Percentiles rank a stretch among this genome's conserved stretches.
Evolutionary conservation across 1,140 invertebrate genomes (phyloP).

Genomic region (Calliopsis andreniformis): DNA sequence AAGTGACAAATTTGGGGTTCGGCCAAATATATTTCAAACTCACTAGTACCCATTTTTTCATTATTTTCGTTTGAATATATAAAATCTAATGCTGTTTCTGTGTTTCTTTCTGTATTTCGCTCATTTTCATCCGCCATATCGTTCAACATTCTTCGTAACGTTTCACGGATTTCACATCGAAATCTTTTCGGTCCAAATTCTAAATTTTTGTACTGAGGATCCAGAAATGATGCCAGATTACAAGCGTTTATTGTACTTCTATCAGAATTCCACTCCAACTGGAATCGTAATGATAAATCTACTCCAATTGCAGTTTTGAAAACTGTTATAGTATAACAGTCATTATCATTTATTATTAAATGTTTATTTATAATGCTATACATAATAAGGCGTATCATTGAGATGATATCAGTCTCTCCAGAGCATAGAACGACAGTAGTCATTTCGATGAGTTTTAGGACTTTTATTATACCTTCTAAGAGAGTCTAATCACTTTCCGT

Average conservation of each 20-base stretch:
- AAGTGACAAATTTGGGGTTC: constrained; percentile 1
- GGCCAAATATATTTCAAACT: neutral
- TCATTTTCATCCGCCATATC: neutral
- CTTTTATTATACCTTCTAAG: too few species aligned
- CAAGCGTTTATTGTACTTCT: neutral
- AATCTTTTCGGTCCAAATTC: neutral
- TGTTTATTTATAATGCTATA: too few species aligned
- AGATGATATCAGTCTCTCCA: too few species aligned
- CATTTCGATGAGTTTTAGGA: too few species aligned
- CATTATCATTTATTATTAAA: too few species aligned
- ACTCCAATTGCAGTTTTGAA: constrained; percentile 1
- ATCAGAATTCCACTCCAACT: neutral
- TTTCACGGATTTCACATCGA: too few species aligned
- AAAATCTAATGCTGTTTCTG: neutral
- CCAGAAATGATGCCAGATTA: neutral
- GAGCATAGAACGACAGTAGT: too few species aligned
- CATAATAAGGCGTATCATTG: too few species aligned
- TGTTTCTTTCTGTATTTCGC: neutral
- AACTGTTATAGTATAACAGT: neutral
- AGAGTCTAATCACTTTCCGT: too few species aligned
- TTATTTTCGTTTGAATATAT: neutral
- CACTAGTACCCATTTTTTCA: too few species aligned
- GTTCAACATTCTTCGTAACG: neutral
- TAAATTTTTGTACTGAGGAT: constrained; percentile 1
- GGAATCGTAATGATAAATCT: neutral